Conservation (phyloP, 1,140 invertebrate genomes). For the Tetramorium alpestre region DNA sequence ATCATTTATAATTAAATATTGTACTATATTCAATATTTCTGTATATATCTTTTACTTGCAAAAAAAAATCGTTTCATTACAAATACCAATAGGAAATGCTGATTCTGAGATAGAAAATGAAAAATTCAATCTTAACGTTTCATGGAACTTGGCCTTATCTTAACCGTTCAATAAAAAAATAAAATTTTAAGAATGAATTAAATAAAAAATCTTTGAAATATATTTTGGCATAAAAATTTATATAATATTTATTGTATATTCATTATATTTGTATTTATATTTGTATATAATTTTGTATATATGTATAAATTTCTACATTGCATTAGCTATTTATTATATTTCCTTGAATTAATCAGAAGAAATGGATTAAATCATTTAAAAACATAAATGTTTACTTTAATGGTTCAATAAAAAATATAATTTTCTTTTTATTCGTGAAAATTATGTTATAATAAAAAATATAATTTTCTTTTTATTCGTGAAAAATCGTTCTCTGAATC, state of each 20-base stretch:
- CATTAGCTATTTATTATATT: neutral
- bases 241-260: no score
- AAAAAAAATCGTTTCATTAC: neutral
- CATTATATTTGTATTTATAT: no score
- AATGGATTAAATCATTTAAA: neutral
- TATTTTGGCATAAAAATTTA: no score
- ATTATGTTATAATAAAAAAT: no score
- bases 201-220: neutral
- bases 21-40: neutral
- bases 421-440: neutral
- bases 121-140: neutral
- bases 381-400: neutral
- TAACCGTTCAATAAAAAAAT: neutral
- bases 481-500: neutral
- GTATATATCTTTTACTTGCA: neutral
- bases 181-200: neutral
- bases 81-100: neutral
- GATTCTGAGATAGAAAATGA: neutral
- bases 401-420: no score
- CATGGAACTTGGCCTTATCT: neutral
- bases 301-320: neutral
- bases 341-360: neutral
- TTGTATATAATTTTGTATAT: no score
- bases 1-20: constrained; percentile 2
- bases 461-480: neutral